These are phyloP conservation scores for Neogobius melanostomus DNA, from an alignment of 2,113 vertebrate species.

Conservation along the genomic window DNA sequence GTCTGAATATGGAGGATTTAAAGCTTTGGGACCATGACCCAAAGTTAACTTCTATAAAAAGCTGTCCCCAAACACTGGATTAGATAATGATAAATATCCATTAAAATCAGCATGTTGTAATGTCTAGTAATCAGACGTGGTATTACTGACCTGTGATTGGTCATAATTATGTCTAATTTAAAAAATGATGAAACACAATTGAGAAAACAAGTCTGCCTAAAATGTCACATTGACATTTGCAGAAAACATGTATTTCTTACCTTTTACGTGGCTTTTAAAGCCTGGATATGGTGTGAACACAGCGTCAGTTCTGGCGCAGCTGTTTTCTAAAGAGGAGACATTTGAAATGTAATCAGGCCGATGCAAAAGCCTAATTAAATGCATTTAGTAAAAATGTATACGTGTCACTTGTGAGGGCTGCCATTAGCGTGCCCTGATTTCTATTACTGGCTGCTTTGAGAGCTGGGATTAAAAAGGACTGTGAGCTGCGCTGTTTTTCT, in stretches of 20 bases:
- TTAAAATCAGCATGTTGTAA: constrained; percentile 7
- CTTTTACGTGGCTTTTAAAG: constrained; percentile 97
- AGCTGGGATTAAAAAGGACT: constrained; percentile 48
- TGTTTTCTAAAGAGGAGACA: constrained; percentile 84
- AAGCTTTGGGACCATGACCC: background rate
- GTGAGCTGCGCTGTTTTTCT: constrained; percentile 46
- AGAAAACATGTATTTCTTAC: constrained; percentile 64
- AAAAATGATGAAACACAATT: constrained; percentile 12
- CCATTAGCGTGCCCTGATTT: constrained; percentile 41
- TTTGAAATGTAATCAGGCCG: constrained; percentile 17
- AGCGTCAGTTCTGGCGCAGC: constrained; percentile 97
- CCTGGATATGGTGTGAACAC: constrained; percentile 96
- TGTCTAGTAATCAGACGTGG: constrained; percentile 5
- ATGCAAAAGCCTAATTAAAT: constrained; percentile 22
- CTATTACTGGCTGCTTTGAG: constrained; percentile 40
- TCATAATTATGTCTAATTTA: constrained; percentile 10
- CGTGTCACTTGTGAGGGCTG: constrained; percentile 10
- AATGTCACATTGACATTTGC: constrained; percentile 20
- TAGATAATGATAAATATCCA: constrained; percentile 3
- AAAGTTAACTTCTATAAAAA: background rate
- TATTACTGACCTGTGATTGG: background rate
- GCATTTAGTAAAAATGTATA: constrained; percentile 14
- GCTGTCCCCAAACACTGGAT: background rate
- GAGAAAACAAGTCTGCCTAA: constrained; percentile 9
- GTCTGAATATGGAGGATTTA: background rate